These are phyloP conservation scores for Bombyx mandarina DNA, from an alignment of 1,140 invertebrate species.

Conservation along the genomic window DNA sequence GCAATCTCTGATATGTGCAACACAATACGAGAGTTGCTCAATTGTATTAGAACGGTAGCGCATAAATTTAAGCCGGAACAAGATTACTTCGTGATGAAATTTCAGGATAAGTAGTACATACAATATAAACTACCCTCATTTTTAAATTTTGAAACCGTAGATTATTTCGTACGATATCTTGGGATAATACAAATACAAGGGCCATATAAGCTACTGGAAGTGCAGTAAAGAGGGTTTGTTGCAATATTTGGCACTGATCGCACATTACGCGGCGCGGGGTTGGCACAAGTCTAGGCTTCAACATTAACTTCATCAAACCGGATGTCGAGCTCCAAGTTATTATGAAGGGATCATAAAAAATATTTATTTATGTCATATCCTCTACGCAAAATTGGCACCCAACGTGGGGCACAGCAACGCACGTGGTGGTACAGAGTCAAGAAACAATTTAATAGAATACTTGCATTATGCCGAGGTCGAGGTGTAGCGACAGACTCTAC, in stretches of 20 bases:
- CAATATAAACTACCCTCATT: too few relatives aligned
- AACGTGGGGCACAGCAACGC: slow-evolving; percentile 16
- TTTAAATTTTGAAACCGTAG: too few relatives aligned
- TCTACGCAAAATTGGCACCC: slow-evolving; percentile 25
- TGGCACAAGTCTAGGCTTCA: slow-evolving; percentile 40
- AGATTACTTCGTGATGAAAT: too few relatives aligned
- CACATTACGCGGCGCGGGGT: slow-evolving; percentile 44
- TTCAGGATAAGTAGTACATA: too few relatives aligned
- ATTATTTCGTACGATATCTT: too few relatives aligned
- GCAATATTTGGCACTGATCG: slow-evolving; percentile 46
- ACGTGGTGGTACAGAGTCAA: too few relatives aligned
- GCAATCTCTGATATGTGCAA: too few relatives aligned
- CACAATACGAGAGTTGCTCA: too few relatives aligned
- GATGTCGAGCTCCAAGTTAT: slow-evolving; percentile 50
- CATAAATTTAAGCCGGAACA: too few relatives aligned
- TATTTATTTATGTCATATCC: slow-evolving; percentile 39
- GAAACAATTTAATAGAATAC: slow-evolving; percentile 14
- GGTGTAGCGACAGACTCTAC: slow-evolving; percentile 26
- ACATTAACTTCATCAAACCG: slow-evolving; percentile 57
- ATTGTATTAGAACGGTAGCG: too few relatives aligned
- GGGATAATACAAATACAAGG: slow-evolving; percentile 3
- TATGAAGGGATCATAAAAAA: slow-evolving; percentile 60
- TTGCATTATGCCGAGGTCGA: slow-evolving; percentile 25
- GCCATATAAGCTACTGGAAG: slow-evolving; percentile 40
- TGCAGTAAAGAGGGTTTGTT: slow-evolving; percentile 15